Percentiles rank a stretch among this genome's conserved stretches.
These are phyloP conservation scores for Drosophila meridiana DNA, from an alignment of 2,888 invertebrate species.

Conservation along the genomic window DNA sequence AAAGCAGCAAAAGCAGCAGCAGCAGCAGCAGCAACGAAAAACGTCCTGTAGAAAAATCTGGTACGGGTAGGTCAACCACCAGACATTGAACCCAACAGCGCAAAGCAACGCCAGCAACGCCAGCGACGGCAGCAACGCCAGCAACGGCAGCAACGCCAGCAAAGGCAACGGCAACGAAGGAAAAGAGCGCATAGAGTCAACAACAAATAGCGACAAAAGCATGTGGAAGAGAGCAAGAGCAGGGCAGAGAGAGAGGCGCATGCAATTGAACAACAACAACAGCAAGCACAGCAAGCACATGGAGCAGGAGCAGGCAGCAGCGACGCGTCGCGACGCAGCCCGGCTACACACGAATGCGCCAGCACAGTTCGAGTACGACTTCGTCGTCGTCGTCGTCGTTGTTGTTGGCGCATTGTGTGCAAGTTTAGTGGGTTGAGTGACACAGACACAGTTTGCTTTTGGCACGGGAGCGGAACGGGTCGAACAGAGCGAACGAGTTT, in stretches of 20 bases:
- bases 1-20: conserved; percentile 23
- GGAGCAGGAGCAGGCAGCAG: conserved; percentile 26
- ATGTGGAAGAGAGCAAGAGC: conserved; percentile 17
- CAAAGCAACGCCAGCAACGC: conserved; percentile 27
- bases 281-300: conserved; percentile 10
- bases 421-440: conserved; percentile 80
- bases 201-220: conserved; percentile 40
- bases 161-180: conserved; percentile 15
- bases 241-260: conserved; percentile 2
- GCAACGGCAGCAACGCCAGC: conserved; percentile 15
- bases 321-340: conserved; percentile 24
- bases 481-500: conserved; percentile 58
- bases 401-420: conserved; percentile 62
- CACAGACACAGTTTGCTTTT: conserved; percentile 76
- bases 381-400: conserved; percentile 17
- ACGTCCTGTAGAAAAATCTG: conserved; percentile 59
- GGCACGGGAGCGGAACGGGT: conserved; percentile 63
- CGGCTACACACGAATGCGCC: conserved; percentile 48
- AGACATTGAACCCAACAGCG: conserved; percentile 81
- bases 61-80: conserved; percentile 83
- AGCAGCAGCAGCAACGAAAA: conserved; percentile 24
- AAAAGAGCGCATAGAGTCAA: conserved; percentile 39
- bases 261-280: conserved; percentile 26
- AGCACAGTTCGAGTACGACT: conserved; percentile 43
- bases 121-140: conserved; percentile 4